Evolutionary conservation across 2,797 vertebrate genomes (phyloP).

Genomic region (Agapornis canus): DNA sequence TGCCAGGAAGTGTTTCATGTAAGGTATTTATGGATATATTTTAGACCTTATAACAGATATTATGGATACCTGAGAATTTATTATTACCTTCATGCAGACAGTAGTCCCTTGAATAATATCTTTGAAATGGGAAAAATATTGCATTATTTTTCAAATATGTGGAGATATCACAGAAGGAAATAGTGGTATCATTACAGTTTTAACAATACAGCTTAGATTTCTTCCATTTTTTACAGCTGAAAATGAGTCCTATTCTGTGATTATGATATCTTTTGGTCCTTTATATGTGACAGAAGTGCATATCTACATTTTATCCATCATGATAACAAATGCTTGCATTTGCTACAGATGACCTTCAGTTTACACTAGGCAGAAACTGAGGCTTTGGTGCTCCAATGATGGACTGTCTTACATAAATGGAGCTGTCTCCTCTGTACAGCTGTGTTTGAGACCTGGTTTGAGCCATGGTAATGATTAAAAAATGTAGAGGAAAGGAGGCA

Average conservation of each 20-base stretch:
- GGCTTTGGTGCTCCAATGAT: background rate
- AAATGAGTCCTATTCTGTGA: background rate
- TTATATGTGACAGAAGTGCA: constrained; percentile 8
- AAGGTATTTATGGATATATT: background rate
- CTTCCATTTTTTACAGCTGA: background rate
- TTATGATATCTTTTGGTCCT: background rate
- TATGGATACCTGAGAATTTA: background rate
- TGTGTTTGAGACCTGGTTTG: background rate
- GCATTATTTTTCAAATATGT: background rate
- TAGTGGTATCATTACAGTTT: background rate
- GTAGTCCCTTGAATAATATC: background rate
- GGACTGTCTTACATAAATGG: background rate
- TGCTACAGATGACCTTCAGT: constrained; percentile 21
- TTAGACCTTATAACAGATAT: background rate
- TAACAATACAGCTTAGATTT: background rate
- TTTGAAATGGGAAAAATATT: background rate
- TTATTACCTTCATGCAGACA: background rate
- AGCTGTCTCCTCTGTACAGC: background rate
- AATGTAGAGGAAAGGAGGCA: background rate
- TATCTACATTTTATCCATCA: constrained; percentile 43
- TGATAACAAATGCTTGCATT: background rate
- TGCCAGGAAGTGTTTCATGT: background rate
- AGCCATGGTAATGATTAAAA: background rate
- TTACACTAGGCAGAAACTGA: constrained; percentile 1
- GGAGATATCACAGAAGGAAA: background rate